Evolutionary conservation across 2,113 vertebrate species (phyloP), one percentile per base, ranked within the genome.

Genomic region (Hiodon tergisus): DNA sequence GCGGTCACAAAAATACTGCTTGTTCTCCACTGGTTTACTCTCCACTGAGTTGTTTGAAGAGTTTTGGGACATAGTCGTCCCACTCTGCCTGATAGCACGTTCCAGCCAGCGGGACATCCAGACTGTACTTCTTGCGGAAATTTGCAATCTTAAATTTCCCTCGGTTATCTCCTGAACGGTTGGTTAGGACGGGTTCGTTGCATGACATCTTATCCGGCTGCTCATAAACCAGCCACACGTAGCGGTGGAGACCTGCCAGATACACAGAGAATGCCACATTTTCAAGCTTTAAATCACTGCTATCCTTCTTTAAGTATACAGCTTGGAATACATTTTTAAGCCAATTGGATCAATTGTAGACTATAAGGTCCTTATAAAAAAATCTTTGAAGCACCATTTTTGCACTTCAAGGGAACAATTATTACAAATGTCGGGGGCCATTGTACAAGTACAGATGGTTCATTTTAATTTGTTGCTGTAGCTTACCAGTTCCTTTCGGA

Each of bases 11-110:
- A 5, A 7, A n/a, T 54, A 7, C 62, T 17, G 31, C 14, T 4
- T 17, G 53, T 31, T 11, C n/a, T 16, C n/a, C 1, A 5, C 55
- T 9, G 16, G 1, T 63, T 87, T 92, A 96, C 82, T 96, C 96
- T 72, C 94, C 95, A 0, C 94, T 86, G 13, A 99, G 92, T 88
- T 98, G 96, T 81, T 97, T 88, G 0, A 98, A 97, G 10, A 99
- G 92, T 78, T 95, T 95, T 11, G 97, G 96, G 60, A 99, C 96
- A 0, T 98, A 98, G 80, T 94, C 84, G 0, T 98, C 97, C 97
- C 96, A 98, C 79, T 97, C 94, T 0, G 97, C 96, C 85, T 98
- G 97, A 90, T 94, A 99, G 82, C 97, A 98, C 0, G 86, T 92
- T 46, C 96, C 97, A 0, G 96, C 97, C 78, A 94, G 83, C 0